Percentiles rank a stretch among this genome's conserved stretches.
These are phyloP conservation scores for Phyto melanocephala DNA, from an alignment of 2,888 invertebrate species.

Conservation along the genomic window DNA sequence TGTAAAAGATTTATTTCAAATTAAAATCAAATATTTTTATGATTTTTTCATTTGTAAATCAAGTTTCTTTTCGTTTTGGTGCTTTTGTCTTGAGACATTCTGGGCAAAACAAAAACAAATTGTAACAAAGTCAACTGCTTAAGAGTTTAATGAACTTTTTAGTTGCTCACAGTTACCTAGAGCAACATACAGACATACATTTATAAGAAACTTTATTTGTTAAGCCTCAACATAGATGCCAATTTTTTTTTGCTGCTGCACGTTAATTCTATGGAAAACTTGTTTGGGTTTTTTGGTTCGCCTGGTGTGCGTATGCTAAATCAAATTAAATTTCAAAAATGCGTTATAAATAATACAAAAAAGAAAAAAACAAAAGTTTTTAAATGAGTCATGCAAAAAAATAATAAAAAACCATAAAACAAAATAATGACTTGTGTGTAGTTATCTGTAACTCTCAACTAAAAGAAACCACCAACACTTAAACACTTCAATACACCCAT, in stretches of 20 bases:
- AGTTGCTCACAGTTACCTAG: conserved; percentile 29
- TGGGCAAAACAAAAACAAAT: conserved; percentile 28
- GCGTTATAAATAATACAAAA: conserved; percentile 49
- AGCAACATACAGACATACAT: not conserved
- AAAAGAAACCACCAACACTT: conserved; percentile 24
- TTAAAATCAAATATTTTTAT: not conserved
- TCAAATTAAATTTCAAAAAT: conserved; percentile 56
- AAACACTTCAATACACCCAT: conserved; percentile 6
- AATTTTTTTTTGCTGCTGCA: conserved; percentile 33
- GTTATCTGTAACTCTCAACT: conserved; percentile 46
- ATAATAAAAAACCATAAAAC: conserved; percentile 46
- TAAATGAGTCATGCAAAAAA: conserved; percentile 55
- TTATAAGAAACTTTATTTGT: conserved; percentile 17
- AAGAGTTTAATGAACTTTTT: conserved; percentile 61
- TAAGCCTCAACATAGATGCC: conserved; percentile 49
- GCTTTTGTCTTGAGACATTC: conserved; percentile 15
- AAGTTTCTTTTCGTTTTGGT: conserved; percentile 28
- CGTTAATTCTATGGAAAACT: conserved; percentile 42
- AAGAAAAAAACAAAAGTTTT: not conserved
- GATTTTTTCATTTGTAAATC: not conserved
- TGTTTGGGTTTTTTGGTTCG: conserved; percentile 40
- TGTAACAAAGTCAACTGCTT: conserved; percentile 65
- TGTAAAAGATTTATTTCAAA: too few relatives aligned
- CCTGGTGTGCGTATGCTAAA: conserved; percentile 44
- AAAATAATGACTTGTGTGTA: conserved; percentile 53